Conservation (phyloP, 2,797 vertebrate species). For the Spizella passerina region DNA sequence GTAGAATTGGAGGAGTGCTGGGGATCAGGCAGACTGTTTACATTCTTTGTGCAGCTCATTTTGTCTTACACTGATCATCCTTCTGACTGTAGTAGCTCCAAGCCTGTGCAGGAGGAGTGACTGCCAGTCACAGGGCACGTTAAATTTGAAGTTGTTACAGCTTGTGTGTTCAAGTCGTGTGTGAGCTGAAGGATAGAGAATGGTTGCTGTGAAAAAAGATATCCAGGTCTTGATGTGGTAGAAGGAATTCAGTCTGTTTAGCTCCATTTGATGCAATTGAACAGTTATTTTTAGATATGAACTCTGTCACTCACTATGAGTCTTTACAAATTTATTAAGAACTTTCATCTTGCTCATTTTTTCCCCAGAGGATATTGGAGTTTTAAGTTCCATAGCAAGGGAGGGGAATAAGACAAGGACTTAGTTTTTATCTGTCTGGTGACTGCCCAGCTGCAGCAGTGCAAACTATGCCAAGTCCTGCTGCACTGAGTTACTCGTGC, state of each 20-base stretch:
- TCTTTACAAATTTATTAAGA: background rate
- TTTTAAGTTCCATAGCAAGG: background rate
- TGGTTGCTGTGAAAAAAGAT: background rate
- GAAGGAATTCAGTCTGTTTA: background rate
- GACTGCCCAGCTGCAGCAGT: background rate
- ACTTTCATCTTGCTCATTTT: background rate
- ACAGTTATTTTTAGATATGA: background rate
- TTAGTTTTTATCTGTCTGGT: background rate
- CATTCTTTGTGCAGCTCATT: background rate
- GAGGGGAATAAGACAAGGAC: background rate
- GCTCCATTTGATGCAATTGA: background rate
- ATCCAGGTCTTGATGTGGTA: background rate
- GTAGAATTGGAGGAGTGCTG: background rate
- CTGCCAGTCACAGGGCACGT: background rate
- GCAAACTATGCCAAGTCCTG: background rate
- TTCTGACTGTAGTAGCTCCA: background rate
- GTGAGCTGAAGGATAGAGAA: background rate
- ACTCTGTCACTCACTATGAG: background rate
- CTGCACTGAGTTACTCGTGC: background rate
- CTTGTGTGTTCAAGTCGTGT: background rate
- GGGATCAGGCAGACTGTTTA: constrained; percentile 22
- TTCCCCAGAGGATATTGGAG: background rate
- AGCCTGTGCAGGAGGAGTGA: background rate
- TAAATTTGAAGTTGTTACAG: background rate
- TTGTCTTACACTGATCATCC: background rate